These are phyloP conservation scores for Hylia prasina DNA, from an alignment of 2,113 vertebrate genomes.

Conservation along the genomic window DNA sequence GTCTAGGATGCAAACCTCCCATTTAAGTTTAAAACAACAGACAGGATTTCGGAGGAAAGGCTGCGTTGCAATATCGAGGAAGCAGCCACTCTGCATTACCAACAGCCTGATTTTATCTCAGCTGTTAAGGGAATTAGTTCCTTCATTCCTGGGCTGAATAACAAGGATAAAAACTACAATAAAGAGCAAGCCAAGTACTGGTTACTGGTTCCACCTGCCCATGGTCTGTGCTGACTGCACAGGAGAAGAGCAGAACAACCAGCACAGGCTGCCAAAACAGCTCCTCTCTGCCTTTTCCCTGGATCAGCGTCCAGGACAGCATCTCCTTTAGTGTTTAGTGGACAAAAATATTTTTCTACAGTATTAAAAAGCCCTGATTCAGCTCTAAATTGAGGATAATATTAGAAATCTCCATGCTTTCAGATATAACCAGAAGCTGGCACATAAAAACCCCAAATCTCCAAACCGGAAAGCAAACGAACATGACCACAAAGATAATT, in stretches of 20 bases:
- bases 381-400: background rate
- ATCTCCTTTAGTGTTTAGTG: background rate
- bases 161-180: background rate
- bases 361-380: background rate
- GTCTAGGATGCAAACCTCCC: background rate
- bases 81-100: background rate
- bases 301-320: background rate
- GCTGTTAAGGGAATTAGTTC: background rate
- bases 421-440: background rate
- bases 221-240: accelerated
- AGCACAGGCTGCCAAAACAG: background rate
- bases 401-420: background rate
- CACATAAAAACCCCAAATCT: background rate
- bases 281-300: background rate
- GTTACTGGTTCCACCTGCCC: background rate
- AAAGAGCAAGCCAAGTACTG: background rate
- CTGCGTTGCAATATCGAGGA: background rate
- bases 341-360: background rate
- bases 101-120: background rate
- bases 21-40: background rate
- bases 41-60: background rate
- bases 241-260: background rate
- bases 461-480: background rate
- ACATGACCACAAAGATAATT: background rate
- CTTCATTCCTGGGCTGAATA: background rate